Percentiles rank a stretch among this genome's conserved stretches.
These are phyloP conservation scores for Empidonax alnorum DNA, from an alignment of 2,113 vertebrate genomes.

Conservation along the genomic window DNA sequence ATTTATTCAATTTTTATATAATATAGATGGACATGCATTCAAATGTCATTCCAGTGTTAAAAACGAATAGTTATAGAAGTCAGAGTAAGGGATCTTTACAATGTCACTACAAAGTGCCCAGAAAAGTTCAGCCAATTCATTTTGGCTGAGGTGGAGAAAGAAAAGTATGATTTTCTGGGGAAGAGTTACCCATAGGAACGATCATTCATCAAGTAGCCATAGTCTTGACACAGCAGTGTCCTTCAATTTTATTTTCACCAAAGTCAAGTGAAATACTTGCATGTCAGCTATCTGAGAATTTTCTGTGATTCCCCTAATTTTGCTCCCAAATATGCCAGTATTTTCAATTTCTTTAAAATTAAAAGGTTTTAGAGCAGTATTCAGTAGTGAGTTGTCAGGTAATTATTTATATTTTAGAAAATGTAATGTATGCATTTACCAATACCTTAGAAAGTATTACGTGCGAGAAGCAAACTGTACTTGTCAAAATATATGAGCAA, in stretches of 20 bases:
- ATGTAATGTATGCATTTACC: not conserved
- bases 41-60: not conserved
- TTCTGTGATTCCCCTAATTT: not conserved
- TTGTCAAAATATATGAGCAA: not conserved
- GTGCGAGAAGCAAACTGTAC: not conserved
- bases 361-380: not conserved
- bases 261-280: not conserved
- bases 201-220: not conserved
- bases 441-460: not conserved
- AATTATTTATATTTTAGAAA: not conserved
- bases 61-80: not conserved
- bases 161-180: not conserved
- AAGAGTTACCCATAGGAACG: not conserved
- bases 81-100: not conserved
- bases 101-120: not conserved
- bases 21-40: not conserved
- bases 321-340: not conserved
- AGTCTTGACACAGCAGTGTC: not conserved
- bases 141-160: not conserved
- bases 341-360: not conserved
- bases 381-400: not conserved
- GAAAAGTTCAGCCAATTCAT: not conserved
- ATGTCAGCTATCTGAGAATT: not conserved
- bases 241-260: not conserved
- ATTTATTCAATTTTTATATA: not conserved